These are phyloP conservation scores for Micromys minutus DNA, from an alignment of 2,113 vertebrate species.

Conservation along the genomic window DNA sequence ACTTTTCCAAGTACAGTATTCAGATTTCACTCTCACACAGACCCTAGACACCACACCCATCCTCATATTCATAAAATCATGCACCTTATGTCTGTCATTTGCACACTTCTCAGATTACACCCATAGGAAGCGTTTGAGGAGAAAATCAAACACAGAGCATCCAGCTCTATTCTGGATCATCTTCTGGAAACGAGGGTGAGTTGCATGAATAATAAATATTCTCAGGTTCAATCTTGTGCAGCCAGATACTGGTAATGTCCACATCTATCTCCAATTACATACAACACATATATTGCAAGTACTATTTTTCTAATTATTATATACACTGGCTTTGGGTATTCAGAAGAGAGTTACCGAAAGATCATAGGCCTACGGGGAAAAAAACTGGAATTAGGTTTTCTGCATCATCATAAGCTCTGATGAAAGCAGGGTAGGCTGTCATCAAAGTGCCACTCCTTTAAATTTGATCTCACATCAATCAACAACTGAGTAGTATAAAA, in stretches of 20 bases:
- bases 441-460: neutral
- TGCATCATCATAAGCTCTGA: neutral
- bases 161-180: neutral
- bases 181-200: neutral
- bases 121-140: neutral
- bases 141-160: neutral
- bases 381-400: slow-evolving; percentile 1
- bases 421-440: neutral
- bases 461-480: neutral
- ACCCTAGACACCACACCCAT: neutral
- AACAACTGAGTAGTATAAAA: neutral
- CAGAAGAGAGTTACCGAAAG: neutral
- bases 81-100: neutral
- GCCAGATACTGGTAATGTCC: neutral
- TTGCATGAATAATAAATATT: neutral
- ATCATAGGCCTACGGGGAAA: neutral
- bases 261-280: neutral
- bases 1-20: neutral
- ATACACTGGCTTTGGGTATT: neutral
- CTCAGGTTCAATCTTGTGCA: neutral
- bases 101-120: neutral
- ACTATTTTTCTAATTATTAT: neutral
- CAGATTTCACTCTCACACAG: neutral
- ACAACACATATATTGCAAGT: neutral
- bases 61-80: neutral